phyloP scores from a whole-genome alignment of 2,888 invertebrate genomes.

The Caenorhabditis panamensis region DNA sequence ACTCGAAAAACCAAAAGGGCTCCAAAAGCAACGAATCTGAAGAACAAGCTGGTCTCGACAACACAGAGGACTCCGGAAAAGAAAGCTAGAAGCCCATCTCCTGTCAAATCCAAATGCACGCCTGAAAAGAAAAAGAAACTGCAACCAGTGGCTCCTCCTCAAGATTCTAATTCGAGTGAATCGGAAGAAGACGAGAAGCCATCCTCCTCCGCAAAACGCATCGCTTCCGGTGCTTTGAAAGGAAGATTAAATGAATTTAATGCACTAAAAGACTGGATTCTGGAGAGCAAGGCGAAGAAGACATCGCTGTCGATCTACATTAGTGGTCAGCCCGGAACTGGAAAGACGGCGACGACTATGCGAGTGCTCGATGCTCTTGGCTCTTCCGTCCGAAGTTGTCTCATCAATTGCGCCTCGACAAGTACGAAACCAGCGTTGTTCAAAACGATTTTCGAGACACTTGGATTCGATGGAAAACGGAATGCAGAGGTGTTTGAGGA shows the following conservation, averaged over 20 bases:
- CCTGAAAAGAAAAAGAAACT: slow-evolving; percentile 28
- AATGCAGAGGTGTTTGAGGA: slow-evolving; percentile 34
- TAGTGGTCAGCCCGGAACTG: slow-evolving; percentile 97
- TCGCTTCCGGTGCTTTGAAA: slow-evolving; percentile 61
- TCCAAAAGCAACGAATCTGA: slow-evolving; percentile 17
- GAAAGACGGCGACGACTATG: slow-evolving; percentile 76
- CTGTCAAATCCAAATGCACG: slow-evolving; percentile 6
- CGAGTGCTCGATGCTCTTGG: slow-evolving; percentile 65
- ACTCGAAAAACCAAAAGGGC: neutral
- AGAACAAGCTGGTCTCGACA: neutral
- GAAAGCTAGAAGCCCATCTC: neutral
- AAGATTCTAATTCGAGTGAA: slow-evolving; percentile 12
- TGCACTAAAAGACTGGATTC: slow-evolving; percentile 87
- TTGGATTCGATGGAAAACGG: slow-evolving; percentile 38
- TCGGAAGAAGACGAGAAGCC: neutral
- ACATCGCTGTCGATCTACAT: slow-evolving; percentile 91
- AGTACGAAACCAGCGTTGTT: slow-evolving; percentile 58
- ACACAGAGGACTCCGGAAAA: slow-evolving; percentile 30
- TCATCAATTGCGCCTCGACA: slow-evolving; percentile 72
- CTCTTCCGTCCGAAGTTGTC: slow-evolving; percentile 26
- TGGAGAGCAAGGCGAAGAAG: slow-evolving; percentile 85
- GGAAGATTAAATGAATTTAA: slow-evolving; percentile 89
- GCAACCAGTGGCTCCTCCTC: neutral
- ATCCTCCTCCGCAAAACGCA: neutral
- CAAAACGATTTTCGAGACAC: slow-evolving; percentile 53